Evolutionary conservation across 2,797 vertebrate species (phyloP).

Genomic region (Sebastes melanostomus): DNA sequence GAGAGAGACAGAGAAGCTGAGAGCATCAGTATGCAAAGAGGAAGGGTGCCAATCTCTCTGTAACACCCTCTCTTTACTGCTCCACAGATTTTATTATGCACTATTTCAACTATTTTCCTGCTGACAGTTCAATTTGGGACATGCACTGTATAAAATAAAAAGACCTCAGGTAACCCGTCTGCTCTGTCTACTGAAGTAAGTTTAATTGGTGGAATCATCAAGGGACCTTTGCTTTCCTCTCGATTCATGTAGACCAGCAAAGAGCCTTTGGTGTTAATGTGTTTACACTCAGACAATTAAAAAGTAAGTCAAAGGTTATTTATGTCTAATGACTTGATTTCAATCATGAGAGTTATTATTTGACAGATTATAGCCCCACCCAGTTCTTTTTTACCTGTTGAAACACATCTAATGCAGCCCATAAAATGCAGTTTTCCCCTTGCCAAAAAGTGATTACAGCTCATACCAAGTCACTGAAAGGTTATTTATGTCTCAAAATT

Average conservation of each 20-base stretch:
- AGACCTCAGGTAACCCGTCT: background rate
- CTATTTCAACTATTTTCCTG: background rate
- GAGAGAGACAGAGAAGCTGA: background rate
- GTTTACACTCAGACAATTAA: background rate
- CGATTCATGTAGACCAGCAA: background rate
- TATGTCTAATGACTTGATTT: too few relatives aligned
- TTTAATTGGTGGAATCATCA: conserved; percentile 4
- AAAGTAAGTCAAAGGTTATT: too few relatives aligned
- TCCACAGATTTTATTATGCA: conserved; percentile 6
- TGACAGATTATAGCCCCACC: too few relatives aligned
- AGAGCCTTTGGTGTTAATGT: background rate
- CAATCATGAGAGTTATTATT: too few relatives aligned
- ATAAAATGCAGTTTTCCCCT: too few relatives aligned
- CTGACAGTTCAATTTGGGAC: background rate
- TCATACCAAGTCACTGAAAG: too few relatives aligned
- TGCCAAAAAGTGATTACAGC: too few relatives aligned
- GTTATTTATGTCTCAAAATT: too few relatives aligned
- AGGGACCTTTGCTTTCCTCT: background rate
- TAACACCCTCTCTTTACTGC: background rate
- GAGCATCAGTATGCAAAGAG: conserved; percentile 42
- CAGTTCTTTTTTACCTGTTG: too few relatives aligned
- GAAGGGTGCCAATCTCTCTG: conserved; percentile 17
- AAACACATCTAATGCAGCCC: too few relatives aligned
- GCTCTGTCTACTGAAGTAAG: background rate
- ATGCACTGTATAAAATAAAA: background rate